Conservation (phyloP, 2,888 invertebrate species). For the Torymus auratus region DNA sequence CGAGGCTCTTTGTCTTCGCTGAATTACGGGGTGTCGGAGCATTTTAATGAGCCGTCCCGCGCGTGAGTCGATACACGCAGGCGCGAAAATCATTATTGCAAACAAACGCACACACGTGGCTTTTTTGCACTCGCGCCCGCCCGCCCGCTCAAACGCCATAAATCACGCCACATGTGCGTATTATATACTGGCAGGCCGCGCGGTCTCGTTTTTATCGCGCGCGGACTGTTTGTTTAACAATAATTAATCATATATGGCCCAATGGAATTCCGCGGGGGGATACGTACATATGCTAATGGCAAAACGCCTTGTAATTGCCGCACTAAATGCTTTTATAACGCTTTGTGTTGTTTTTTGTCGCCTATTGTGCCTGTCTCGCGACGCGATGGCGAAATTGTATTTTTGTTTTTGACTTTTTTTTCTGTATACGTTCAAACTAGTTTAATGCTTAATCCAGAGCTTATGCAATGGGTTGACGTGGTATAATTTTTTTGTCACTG, state of each 20-base stretch:
- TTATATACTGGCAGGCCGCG: background rate
- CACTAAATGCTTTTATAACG: too few species aligned
- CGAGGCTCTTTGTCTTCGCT: background rate
- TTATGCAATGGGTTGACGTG: too few species aligned
- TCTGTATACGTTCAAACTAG: too few species aligned
- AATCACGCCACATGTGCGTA: conserved; percentile 33
- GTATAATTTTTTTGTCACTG: background rate
- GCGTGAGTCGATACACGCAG: too few species aligned
- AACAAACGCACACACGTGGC: background rate
- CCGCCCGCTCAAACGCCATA: background rate
- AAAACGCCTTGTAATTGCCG: too few species aligned
- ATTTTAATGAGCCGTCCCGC: background rate
- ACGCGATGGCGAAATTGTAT: too few species aligned
- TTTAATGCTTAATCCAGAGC: too few species aligned
- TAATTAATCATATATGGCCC: conserved; percentile 8
- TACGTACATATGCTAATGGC: too few species aligned
- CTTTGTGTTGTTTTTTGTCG: too few species aligned
- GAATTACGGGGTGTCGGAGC: background rate
- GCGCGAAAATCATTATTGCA: conserved; percentile 12
- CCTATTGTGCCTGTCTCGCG: too few species aligned
- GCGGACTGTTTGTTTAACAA: conserved; percentile 23
- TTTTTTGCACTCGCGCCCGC: conserved; percentile 4
- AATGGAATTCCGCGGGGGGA: background rate
- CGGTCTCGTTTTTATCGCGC: background rate
- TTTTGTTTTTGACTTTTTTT: too few species aligned